Evolutionary conservation across 2,113 vertebrate genomes (phyloP), one percentile per base, ranked within the genome.

Genomic region (Anoura caudifer): DNA sequence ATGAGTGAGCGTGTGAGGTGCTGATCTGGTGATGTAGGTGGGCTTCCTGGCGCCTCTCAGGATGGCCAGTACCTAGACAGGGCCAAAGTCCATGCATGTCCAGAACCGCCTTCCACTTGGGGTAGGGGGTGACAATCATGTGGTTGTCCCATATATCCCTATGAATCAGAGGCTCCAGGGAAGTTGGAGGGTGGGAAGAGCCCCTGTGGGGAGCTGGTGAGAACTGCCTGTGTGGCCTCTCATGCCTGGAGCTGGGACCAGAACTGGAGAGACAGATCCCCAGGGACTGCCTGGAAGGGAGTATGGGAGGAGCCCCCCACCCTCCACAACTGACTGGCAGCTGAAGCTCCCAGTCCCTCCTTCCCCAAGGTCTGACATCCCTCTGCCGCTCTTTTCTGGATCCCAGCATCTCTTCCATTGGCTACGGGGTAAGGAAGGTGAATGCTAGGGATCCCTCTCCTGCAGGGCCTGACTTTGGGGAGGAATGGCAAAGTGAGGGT

Each of bases 321-420:
- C 38, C 85, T 67, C 63, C 36, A 69, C 85, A 95, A 77, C 91
- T 86, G 95, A 97, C 96, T 90, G 94, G 96, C 96, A 97, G 77
- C 96, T 75, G 28, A 63, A 67, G 87, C 84, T 97, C 96, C 81
- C 81, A 95, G 81, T 72, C 36, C 47, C 65, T 95, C 54, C 84
- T 69, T 90, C 61, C 76, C 31, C 65, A 81, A 82, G 76, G 85
- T 56, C 75, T 95, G 69, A 76, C 52, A 73, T 86, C 70, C 33
- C 43, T 79, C 41, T 43, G 3, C 70, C 54, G 63, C 50, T 82
- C 72, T 69, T 54, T 95, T 41, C 52, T 77, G 92, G 56, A 84
- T 85, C 76, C 75, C 63, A 73, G 52, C 5, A 3, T 91, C 72
- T 88, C 81, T 82, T 43, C 41, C 41, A 38, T 87, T 76, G 80